These are phyloP conservation scores for Ciconia boyciana DNA, from an alignment of 2,113 vertebrate genomes.

Conservation along the genomic window DNA sequence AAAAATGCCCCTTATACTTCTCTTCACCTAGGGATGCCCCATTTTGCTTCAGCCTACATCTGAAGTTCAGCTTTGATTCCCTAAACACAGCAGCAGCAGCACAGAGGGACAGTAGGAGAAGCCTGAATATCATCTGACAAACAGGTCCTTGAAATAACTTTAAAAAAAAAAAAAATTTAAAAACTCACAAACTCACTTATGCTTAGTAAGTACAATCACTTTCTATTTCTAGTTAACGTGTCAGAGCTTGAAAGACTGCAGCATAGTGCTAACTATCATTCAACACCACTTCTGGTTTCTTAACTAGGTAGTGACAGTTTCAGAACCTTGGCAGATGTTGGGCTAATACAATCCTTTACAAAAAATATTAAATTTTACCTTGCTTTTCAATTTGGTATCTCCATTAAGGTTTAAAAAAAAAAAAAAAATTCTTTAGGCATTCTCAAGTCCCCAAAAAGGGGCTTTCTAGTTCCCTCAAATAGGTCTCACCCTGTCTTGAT, in stretches of 20 bases:
- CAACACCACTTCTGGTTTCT: background rate
- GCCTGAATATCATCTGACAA: conserved; percentile 5
- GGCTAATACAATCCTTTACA: background rate
- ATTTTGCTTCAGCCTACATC: conserved; percentile 25
- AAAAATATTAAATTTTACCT: background rate
- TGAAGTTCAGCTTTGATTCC: conserved; percentile 42
- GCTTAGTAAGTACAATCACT: background rate
- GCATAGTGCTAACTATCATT: background rate
- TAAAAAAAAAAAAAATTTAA: background rate
- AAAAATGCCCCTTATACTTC: conserved; percentile 35
- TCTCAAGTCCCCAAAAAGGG: background rate
- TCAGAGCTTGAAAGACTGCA: background rate
- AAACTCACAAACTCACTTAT: background rate
- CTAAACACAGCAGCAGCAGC: conserved; percentile 20
- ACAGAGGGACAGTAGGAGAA: background rate
- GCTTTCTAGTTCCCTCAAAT: background rate
- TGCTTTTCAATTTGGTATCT: background rate
- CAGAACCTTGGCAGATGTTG: background rate
- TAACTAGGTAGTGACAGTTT: background rate
- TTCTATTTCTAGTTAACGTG: background rate
- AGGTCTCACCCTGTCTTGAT: background rate
- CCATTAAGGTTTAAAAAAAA: background rate
- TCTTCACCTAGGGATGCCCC: conserved; percentile 26
- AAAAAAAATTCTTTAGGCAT: background rate
- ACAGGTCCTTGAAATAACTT: conserved; percentile 8